phyloP scores from a whole-genome alignment of 2,888 invertebrate genomes.

The Rugalucina vietnamica region DNA sequence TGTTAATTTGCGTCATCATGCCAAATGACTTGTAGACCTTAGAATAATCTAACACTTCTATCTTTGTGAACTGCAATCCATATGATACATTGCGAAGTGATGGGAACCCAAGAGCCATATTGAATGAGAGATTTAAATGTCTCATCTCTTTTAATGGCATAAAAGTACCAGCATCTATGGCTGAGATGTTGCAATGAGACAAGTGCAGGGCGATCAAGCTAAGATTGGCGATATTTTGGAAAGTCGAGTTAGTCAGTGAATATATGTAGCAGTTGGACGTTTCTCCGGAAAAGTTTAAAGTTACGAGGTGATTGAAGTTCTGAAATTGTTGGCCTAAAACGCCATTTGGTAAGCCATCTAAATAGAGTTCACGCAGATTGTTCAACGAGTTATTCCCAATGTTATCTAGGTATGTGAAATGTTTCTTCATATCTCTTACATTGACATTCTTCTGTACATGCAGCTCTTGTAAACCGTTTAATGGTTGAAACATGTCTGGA shows the following conservation, averaged over 20 bases:
- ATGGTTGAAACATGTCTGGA: background rate
- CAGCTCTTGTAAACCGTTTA: background rate
- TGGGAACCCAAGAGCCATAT: constrained; percentile 36
- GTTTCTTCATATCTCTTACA: background rate
- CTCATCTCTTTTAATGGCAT: background rate
- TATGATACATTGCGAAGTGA: constrained; percentile 35
- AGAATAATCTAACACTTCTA: constrained; percentile 40
- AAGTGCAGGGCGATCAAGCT: constrained; percentile 8
- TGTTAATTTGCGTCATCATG: constrained; percentile 7
- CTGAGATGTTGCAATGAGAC: constrained; percentile 10
- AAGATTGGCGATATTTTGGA: constrained; percentile 1
- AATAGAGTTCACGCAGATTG: background rate
- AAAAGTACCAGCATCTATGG: constrained; percentile 26
- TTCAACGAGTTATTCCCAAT: background rate
- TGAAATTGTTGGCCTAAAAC: background rate
- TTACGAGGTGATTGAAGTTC: background rate
- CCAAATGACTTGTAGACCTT: constrained; percentile 42
- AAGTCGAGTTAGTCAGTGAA: constrained; percentile 5
- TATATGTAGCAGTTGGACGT: constrained; percentile 1
- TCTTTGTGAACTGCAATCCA: constrained; percentile 47
- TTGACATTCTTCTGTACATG: background rate
- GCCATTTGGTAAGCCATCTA: constrained; percentile 4
- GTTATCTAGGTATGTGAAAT: background rate
- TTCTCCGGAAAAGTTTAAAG: background rate
- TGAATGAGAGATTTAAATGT: constrained; percentile 43